Conservation (phyloP, 2,797 vertebrate species). For the Pseudochirops corinnae region DNA sequence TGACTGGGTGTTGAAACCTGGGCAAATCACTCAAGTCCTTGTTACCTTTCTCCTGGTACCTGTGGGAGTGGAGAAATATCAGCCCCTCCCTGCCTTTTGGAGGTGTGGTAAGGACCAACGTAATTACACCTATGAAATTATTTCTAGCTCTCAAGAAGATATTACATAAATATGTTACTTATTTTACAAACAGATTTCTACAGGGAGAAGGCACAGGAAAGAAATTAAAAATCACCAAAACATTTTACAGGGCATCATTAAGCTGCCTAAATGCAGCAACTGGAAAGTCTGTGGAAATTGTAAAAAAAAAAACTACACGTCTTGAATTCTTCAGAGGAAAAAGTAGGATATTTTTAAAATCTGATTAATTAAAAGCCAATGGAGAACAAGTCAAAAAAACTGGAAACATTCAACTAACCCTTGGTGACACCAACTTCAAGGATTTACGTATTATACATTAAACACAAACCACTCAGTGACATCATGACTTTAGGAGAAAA, state of each 20-base stretch:
- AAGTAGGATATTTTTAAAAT: neutral
- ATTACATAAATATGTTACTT: conserved; percentile 43
- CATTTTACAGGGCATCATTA: conserved; percentile 40
- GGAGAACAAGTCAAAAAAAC: neutral
- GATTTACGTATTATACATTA: conserved; percentile 30
- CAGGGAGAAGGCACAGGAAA: neutral
- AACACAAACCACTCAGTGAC: conserved; percentile 41
- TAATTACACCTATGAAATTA: conserved; percentile 29
- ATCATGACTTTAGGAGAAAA: conserved; percentile 15
- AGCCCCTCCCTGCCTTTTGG: neutral
- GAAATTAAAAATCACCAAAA: conserved; percentile 43
- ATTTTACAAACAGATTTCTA: conserved; percentile 52
- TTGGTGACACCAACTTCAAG: neutral
- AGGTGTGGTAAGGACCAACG: conserved; percentile 41
- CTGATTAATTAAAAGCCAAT: conserved; percentile 23
- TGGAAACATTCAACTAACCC: conserved; percentile 9
- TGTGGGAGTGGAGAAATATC: conserved; percentile 24
- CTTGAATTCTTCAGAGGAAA: conserved; percentile 29
- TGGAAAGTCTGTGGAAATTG: conserved; percentile 45
- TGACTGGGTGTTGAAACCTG: conserved; percentile 22
- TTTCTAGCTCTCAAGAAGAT: conserved; percentile 50
- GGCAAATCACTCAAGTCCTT: neutral
- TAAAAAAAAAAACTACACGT: neutral
- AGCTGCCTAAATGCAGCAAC: conserved; percentile 24
- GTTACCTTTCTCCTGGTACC: neutral